Percentiles rank a stretch among this genome's conserved stretches.
Conservation (phyloP, 2,888 invertebrate genomes). For the Junonia oenone region DNA sequence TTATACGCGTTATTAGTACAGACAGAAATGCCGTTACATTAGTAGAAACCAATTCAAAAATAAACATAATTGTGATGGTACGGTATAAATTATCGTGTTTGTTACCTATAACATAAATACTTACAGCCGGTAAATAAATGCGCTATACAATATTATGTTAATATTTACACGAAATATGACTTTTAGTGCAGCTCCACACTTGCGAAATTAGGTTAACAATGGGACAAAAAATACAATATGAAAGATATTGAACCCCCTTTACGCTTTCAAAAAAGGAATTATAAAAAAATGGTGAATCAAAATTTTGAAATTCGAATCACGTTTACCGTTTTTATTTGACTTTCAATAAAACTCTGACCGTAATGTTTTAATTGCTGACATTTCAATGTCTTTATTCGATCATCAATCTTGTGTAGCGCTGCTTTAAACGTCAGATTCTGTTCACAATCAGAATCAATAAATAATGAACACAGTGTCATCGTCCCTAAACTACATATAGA, state of each 20-base stretch:
- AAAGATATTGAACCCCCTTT: background rate
- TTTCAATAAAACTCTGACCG: background rate
- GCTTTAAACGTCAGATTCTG: constrained; percentile 38
- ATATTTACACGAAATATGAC: constrained; percentile 55
- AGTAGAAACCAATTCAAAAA: constrained; percentile 35
- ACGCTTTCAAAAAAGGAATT: background rate
- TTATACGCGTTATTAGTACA: constrained; percentile 70
- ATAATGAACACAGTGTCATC: constrained; percentile 53
- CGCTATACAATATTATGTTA: constrained; percentile 64
- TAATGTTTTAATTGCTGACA: background rate
- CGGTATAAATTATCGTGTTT: constrained; percentile 45
- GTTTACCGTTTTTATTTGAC: background rate
- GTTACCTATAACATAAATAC: constrained; percentile 51
- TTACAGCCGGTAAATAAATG: constrained; percentile 72
- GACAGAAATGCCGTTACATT: constrained; percentile 47
- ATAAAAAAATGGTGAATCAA: background rate
- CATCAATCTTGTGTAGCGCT: constrained; percentile 33
- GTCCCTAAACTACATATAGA: constrained; percentile 43
- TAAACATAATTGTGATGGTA: constrained; percentile 29
- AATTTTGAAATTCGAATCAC: background rate
- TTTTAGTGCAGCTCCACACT: constrained; percentile 6
- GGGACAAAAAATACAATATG: background rate
- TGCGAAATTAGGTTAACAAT: background rate
- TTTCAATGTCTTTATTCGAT: constrained; percentile 18
- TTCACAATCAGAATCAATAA: constrained; percentile 53